phyloP scores from a whole-genome alignment of 2,888 invertebrate species.

The Himalopsyche japonica region DNA sequence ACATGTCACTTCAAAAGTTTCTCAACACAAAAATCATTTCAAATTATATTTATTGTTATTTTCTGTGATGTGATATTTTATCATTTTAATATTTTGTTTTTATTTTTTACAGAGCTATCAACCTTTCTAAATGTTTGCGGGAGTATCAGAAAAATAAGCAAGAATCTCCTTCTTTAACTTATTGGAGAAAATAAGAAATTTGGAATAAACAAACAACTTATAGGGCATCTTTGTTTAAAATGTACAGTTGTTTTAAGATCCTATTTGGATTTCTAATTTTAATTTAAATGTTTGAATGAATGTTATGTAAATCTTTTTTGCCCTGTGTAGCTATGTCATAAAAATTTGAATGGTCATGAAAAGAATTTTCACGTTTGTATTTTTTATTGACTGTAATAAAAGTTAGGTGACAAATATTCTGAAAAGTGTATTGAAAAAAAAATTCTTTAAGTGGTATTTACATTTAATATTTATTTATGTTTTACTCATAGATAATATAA shows the following conservation, averaged over 20 bases:
- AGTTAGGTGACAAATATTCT: not conserved
- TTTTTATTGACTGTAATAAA: not conserved
- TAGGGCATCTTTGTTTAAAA: not conserved
- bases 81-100: not conserved
- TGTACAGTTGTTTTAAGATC: not conserved
- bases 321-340: not conserved
- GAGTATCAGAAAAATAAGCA: constrained; percentile 48
- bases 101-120: constrained; percentile 54
- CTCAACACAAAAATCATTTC: too few species aligned
- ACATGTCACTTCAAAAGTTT: too few species aligned
- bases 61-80: too few species aligned
- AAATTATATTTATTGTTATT: too few species aligned
- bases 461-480: not conserved
- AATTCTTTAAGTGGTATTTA: not conserved
- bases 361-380: not conserved
- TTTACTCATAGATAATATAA: not conserved
- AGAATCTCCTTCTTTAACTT: not conserved
- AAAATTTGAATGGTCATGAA: not conserved
- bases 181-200: not conserved
- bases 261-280: not conserved
- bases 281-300: not conserved
- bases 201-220: not conserved
- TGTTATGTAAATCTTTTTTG: not conserved
- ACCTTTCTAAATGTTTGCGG: constrained; percentile 56
- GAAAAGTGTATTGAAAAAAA: too few species aligned